phyloP scores from a whole-genome alignment of 92 coral and sea anemone species.

The Palythoa grandiflora region DNA sequence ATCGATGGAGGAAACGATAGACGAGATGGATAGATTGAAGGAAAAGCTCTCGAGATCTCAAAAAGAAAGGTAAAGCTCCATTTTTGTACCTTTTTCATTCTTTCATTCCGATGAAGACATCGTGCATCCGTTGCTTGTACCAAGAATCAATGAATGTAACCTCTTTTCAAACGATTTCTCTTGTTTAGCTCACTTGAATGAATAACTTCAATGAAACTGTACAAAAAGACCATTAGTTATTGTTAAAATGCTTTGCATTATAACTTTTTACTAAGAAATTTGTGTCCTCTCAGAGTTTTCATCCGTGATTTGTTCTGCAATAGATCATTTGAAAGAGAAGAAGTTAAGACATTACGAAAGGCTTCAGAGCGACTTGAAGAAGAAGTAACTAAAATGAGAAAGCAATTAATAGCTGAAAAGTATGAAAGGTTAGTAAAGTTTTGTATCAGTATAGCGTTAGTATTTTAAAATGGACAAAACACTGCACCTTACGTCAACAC shows the following conservation, averaged over 20 bases:
- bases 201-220: too few relatives aligned
- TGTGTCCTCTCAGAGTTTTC: too few relatives aligned
- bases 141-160: neutral
- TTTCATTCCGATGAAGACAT: neutral
- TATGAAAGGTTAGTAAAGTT: slow-evolving; percentile 82
- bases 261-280: too few relatives aligned
- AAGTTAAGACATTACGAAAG: slow-evolving; percentile 79
- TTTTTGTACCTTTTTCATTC: neutral
- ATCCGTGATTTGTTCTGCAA: neutral
- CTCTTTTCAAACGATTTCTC: too few relatives aligned
- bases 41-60: slow-evolving; percentile 84
- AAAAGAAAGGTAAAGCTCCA: slow-evolving; percentile 78
- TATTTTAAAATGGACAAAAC: too few relatives aligned
- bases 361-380: slow-evolving; percentile 93
- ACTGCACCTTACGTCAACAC: too few relatives aligned
- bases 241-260: too few relatives aligned
- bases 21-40: slow-evolving; percentile 85
- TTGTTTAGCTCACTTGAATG: too few relatives aligned
- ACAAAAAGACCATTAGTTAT: too few relatives aligned
- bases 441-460: too few relatives aligned
- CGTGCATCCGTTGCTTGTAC: neutral
- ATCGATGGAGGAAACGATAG: slow-evolving; percentile 88
- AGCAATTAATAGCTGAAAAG: slow-evolving; percentile 89
- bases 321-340: slow-evolving; percentile 89
- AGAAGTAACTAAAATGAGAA: slow-evolving; percentile 86